These are phyloP conservation scores for Siphonodentalium dalli DNA, from an alignment of 2,888 invertebrate species.

Conservation along the genomic window DNA sequence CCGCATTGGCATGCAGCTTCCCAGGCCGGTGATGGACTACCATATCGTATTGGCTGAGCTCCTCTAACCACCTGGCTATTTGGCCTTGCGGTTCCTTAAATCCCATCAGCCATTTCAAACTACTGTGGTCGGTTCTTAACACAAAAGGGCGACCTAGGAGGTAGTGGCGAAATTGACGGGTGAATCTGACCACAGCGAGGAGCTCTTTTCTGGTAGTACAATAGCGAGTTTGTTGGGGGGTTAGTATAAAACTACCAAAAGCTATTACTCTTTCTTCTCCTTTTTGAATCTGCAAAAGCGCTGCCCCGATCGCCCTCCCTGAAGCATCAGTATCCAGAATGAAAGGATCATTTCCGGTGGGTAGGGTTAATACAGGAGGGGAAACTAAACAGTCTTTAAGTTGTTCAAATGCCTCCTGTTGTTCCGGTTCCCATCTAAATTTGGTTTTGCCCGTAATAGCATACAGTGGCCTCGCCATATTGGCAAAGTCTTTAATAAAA, in stretches of 20 bases:
- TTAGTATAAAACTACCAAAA: slow-evolving; percentile 1
- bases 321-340: slow-evolving; percentile 5
- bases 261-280: slow-evolving; percentile 3
- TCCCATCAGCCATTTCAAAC: slow-evolving; percentile 2
- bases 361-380: slow-evolving; percentile 1
- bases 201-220: slow-evolving; percentile 9
- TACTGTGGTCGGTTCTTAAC: slow-evolving; percentile 1
- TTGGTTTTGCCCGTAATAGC: neutral
- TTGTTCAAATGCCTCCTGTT: neutral
- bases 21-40: slow-evolving; percentile 1
- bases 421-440: neutral
- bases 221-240: neutral
- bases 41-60: slow-evolving; percentile 8
- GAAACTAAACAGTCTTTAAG: neutral
- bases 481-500: slow-evolving; percentile 8
- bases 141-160: neutral
- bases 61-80: slow-evolving; percentile 5
- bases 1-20: neutral
- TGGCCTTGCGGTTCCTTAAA: slow-evolving; percentile 6
- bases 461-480: slow-evolving; percentile 7
- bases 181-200: no score
- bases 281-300: slow-evolving; percentile 1
- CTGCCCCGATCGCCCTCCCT: slow-evolving; percentile 1
- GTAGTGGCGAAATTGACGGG: slow-evolving; percentile 1
- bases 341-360: neutral